phyloP scores from a whole-genome alignment of 23 tunicate species.

The Clavelina lepadiformis region DNA sequence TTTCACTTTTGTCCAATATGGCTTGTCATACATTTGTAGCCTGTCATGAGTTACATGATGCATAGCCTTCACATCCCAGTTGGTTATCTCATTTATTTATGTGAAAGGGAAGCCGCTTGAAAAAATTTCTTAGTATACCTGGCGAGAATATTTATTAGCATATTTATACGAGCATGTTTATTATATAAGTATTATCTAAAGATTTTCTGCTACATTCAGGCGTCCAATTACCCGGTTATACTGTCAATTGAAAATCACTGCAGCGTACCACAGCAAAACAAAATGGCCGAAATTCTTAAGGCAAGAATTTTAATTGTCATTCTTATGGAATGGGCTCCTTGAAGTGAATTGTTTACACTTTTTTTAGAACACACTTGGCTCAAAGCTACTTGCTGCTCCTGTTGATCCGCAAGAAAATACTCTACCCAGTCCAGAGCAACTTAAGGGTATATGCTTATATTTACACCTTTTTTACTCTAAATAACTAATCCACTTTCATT shows the following conservation, averaged over 20 bases:
- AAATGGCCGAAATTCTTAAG: conserved; percentile 69
- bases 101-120: not conserved
- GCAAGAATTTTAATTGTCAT: not conserved
- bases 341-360: not conserved
- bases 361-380: conserved; percentile 43
- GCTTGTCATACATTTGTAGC: too few species aligned
- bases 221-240: conserved; percentile 50
- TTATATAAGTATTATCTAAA: not conserved
- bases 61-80: too few species aligned
- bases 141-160: not conserved
- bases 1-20: too few species aligned
- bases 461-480: too few species aligned
- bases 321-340: not conserved
- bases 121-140: too few species aligned
- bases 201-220: conserved; percentile 18
- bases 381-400: conserved; percentile 16
- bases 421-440: conserved; percentile 56
- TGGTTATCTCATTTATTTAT: too few species aligned
- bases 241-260: conserved; percentile 88
- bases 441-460: too few species aligned
- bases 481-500: too few species aligned
- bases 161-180: not conserved
- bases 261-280: conserved; percentile 46
- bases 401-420: conserved; percentile 16
- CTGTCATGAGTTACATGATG: too few species aligned